Conservation (phyloP, 2,113 vertebrate genomes). For the Brachyhypopomus occidentalis region DNA sequence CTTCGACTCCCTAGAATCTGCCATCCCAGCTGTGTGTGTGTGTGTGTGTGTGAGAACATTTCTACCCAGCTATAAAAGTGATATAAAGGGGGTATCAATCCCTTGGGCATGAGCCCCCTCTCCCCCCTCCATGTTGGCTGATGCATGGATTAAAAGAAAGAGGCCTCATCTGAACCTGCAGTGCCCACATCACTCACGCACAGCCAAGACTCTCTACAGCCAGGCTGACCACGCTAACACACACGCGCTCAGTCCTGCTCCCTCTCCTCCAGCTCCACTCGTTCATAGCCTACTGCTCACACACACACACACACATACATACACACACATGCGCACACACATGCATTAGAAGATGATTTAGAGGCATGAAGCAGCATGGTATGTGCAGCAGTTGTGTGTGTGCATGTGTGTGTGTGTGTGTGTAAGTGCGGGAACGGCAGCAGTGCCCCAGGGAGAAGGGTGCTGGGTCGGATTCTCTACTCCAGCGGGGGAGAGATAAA, state of each 20-base stretch:
- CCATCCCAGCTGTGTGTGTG: conserved; percentile 41
- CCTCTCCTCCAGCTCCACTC: no score
- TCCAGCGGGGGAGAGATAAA: conserved; percentile 22
- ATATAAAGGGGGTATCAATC: conserved; percentile 66
- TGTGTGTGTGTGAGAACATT: conserved; percentile 35
- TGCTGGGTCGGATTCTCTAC: no score
- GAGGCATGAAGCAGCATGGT: conserved; percentile 6
- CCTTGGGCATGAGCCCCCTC: conserved; percentile 57
- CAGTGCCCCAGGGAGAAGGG: no score
- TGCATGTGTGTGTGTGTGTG: no score
- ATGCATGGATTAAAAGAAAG: no score
- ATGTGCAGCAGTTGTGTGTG: neutral
- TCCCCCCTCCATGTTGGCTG: conserved; percentile 9
- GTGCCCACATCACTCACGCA: no score
- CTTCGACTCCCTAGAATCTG: conserved; percentile 50
- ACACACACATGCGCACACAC: neutral
- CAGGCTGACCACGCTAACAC: no score
- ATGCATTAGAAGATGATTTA: conserved; percentile 19
- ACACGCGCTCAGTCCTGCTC: no score
- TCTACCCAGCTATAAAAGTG: conserved; percentile 62
- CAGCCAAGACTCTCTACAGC: no score
- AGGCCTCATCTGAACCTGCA: no score
- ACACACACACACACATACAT: conserved; percentile 31
- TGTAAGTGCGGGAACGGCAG: no score
- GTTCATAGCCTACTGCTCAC: no score